Evolutionary conservation across 2,113 vertebrate genomes (phyloP), one percentile per base, ranked within the genome.

Genomic region (Chlamydotis undulata): DNA sequence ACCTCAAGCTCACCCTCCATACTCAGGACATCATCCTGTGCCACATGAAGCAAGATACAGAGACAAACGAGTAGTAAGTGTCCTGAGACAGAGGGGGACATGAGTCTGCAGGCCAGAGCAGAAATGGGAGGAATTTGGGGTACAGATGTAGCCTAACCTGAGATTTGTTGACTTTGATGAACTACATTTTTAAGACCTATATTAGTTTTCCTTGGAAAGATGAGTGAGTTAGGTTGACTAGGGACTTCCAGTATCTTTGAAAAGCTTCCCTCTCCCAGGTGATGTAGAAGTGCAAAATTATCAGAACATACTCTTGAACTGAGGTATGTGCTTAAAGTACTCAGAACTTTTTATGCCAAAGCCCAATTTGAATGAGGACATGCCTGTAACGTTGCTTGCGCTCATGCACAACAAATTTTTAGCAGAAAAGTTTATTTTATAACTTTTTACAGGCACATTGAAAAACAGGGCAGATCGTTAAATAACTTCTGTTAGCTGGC

Each of bases 1-100:
- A 31, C 98, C 99, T 98, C 97, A 99, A 94, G 96, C 98, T 85
- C 99, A 98, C 93, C 99, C 98, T 94, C 99, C 98, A 41, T 99
- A 99, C 92, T 99, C 99, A 74, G 98, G 99, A 95, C 99, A 99
- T 95, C 99, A 99, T 94, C 98, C 99, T 17, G 97, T 99, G 78
- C 98, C 99, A 52, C 98, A 99, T 53, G 99, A 99, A 85, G 98
- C 98, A 63, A 98, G 99, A 98, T 99, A 99, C 97, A 97, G 99
- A 97, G 99, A 99, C 94, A 99, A 99, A 88, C 98, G 99, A 96
- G 98, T 99, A 95, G 99, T 99, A 97, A 98, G 99, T 98, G 84
- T 75, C 87, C 23, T 83, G 49, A 83, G 33, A 59, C 31, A 69
- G 18, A 74, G 64, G 41, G 78, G 75, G 29, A n/a, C 22, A 7